A percentile compares a stretch with the other conserved stretches of the same genome.
phyloP scores from a whole-genome alignment of 2,113 vertebrate species.

The Heloderma charlesbogerti region DNA sequence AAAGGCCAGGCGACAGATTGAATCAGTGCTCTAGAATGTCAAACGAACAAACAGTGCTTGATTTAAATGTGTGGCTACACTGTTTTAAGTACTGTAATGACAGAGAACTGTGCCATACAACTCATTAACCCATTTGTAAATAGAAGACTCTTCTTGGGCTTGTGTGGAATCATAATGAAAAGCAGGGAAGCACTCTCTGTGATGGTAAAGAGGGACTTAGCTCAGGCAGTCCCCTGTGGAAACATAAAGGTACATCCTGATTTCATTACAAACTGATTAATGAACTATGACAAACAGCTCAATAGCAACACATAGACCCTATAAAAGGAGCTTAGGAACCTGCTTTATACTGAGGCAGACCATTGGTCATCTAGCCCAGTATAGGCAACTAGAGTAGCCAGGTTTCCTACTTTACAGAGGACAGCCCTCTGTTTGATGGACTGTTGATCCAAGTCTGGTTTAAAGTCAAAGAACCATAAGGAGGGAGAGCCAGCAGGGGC shows the following conservation, averaged over 20 bases:
- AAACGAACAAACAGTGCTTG: conserved; percentile 32
- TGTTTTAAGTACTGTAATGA: conserved; percentile 53
- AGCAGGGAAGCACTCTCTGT: background rate
- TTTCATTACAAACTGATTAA: background rate
- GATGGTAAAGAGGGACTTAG: background rate
- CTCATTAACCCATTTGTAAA: conserved; percentile 68
- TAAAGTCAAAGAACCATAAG: too few relatives aligned
- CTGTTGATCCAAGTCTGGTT: too few relatives aligned
- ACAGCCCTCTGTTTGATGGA: too few relatives aligned
- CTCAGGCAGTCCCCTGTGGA: background rate
- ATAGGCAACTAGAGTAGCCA: too few relatives aligned
- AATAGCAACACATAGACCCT: background rate
- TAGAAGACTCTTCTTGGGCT: conserved; percentile 55
- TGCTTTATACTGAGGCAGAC: too few relatives aligned
- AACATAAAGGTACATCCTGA: background rate
- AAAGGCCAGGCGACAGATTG: background rate
- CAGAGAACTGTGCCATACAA: conserved; percentile 49
- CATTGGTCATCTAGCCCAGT: too few relatives aligned
- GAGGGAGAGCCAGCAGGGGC: too few relatives aligned
- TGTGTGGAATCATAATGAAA: conserved; percentile 3
- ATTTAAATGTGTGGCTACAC: conserved; percentile 57
- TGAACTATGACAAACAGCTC: background rate
- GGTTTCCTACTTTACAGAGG: too few relatives aligned
- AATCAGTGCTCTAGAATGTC: conserved; percentile 25
- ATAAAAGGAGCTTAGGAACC: too few relatives aligned